Evolutionary conservation across 2,113 vertebrate genomes (phyloP), one percentile per base, ranked within the genome.

Genomic region (Myodes glareolus): DNA sequence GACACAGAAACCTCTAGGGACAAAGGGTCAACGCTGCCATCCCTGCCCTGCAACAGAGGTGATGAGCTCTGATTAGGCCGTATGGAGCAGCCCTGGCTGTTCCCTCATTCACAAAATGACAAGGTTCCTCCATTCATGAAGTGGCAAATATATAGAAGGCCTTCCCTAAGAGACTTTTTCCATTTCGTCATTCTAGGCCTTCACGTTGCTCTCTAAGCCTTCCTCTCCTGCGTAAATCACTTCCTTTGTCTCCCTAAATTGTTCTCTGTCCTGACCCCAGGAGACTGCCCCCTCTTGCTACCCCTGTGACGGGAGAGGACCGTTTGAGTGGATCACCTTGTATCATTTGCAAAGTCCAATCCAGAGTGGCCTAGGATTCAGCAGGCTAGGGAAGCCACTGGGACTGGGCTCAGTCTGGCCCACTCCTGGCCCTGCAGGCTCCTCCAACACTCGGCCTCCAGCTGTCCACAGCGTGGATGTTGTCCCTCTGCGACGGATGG

Each of bases 341-440:
- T 17, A 6, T n/a, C 42, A 27, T 33, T 72, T 23, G n/a, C 10
- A 12, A 21, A 14, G 17, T 11, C 33, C 65, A 23, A 2, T 16
- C 0, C 1, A 0, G 5, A 2, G 4, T 21, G 11, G 39, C n/a
- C 0, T 61, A 33, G 1, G 63, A 67, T 45, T 67, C 42, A 58
- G 31, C 55, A 27, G 6, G 11, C 67, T 33, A 5, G 21, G 16
- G 2, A n/a, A 84, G 55, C 27, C 14, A 3, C 13, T 68, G 29
- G 7, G 39, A 9, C 61, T 31, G 39, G 27, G 27, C 0, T 61
- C 8, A 1, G 2, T 3, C 1, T 11, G 16, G n/a, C 67, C 61
- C 1, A 5, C 77, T 19, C 55, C 29, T 12, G 14, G 0, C 4
- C 9, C 0, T 10, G 67, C 0, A 27, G 7, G 7, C 23, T 17